phyloP scores from a whole-genome alignment of 2,113 vertebrate genomes.

The Alethe castanea region DNA sequence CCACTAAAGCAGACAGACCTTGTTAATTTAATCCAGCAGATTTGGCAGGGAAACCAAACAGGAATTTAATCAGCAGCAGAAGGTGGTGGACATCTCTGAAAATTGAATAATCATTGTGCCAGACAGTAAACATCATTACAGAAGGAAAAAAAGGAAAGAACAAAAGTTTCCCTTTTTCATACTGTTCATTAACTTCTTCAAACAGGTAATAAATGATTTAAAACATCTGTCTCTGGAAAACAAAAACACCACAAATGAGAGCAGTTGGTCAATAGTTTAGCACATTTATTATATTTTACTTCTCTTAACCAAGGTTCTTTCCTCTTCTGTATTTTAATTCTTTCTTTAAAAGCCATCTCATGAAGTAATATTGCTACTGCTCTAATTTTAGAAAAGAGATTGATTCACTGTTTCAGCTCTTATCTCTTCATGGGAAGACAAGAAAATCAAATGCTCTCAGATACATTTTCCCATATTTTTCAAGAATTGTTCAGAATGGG shows the following conservation, averaged over 20 bases:
- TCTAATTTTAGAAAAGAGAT: neutral
- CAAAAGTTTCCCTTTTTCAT: constrained; percentile 24
- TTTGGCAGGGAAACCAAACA: constrained; percentile 74
- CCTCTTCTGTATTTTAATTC: neutral
- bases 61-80: constrained; percentile 75
- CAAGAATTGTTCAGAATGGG: neutral
- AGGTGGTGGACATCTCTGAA: constrained; percentile 66
- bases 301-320: neutral
- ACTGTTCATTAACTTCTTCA: constrained; percentile 64
- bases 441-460: neutral
- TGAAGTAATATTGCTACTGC: neutral
- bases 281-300: neutral
- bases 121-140: constrained; percentile 70
- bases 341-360: neutral
- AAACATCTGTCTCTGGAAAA: constrained; percentile 41
- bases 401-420: neutral
- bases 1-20: constrained; percentile 70
- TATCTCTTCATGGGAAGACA: neutral
- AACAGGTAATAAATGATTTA: constrained; percentile 72
- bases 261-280: neutral
- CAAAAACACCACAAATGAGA: neutral
- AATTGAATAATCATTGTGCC: constrained; percentile 71
- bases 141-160: constrained; percentile 29
- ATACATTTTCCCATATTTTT: neutral
- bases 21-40: constrained; percentile 80